phyloP scores from a whole-genome alignment of 2,113 vertebrate species.

The Connochaetes taurinus region DNA sequence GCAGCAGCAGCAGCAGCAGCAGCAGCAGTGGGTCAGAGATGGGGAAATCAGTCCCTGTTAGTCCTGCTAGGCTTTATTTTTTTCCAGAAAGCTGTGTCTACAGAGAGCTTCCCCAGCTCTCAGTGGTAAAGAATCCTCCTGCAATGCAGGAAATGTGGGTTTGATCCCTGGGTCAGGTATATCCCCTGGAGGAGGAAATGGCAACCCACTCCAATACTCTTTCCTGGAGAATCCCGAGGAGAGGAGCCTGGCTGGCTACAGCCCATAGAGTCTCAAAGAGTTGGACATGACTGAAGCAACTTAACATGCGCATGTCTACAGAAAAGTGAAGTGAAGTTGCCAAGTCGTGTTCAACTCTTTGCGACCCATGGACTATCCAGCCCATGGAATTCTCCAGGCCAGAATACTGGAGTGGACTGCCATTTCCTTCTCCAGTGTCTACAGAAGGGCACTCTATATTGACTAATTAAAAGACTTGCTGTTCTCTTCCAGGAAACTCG shows the following conservation, averaged over 20 bases:
- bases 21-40: too few species aligned
- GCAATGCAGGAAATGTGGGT: background rate
- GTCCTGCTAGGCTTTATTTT: background rate
- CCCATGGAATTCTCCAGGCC: background rate
- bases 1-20: too few species aligned
- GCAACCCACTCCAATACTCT: background rate
- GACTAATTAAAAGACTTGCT: background rate
- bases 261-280: background rate
- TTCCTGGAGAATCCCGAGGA: background rate
- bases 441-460: background rate
- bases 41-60: background rate
- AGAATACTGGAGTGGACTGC: background rate
- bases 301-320: background rate
- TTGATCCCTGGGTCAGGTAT: background rate
- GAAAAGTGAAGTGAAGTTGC: background rate
- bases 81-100: background rate
- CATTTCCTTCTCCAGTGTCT: background rate
- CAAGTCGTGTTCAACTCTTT: background rate
- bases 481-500: slow-evolving; percentile 84
- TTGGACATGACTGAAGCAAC: background rate
- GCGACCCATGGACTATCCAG: background rate
- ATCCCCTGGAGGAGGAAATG: background rate
- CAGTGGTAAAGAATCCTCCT: background rate
- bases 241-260: background rate
- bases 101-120: background rate